These are phyloP conservation scores for Polydrusus pterygomalis DNA, from an alignment of 2,888 invertebrate genomes.

Conservation along the genomic window DNA sequence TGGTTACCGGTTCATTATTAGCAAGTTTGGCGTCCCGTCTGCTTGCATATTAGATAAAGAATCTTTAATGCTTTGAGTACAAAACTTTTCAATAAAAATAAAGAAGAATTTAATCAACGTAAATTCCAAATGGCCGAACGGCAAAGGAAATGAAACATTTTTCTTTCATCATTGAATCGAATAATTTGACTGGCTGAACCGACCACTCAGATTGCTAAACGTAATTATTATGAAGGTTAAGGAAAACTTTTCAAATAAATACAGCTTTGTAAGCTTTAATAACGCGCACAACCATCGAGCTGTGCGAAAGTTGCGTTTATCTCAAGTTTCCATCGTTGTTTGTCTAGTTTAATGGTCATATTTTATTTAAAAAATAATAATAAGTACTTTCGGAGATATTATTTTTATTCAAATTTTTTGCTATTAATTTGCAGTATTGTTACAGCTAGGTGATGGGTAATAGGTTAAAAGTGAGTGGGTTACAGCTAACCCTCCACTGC, in stretches of 20 bases:
- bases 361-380: no score
- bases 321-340: not conserved
- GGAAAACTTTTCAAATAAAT: conserved; percentile 5
- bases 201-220: not conserved
- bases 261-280: conserved; percentile 1
- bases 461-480: no score
- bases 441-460: no score
- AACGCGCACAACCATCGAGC: not conserved
- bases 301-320: not conserved
- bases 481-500: no score
- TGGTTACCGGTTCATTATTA: no score
- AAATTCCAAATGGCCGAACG: not conserved
- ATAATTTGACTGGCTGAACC: not conserved
- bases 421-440: no score
- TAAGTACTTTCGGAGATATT: no score
- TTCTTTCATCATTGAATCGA: conserved; percentile 2
- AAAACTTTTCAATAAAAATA: not conserved
- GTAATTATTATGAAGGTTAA: conserved; percentile 6
- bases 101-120: not conserved
- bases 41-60: no score
- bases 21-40: no score
- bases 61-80: no score
- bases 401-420: no score
- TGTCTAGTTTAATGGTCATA: not conserved
- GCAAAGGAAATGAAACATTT: not conserved